A percentile compares a stretch with the other conserved stretches of the same genome.
These are phyloP conservation scores for Fopius arisanus DNA, from an alignment of 1,140 invertebrate species.

Conservation along the genomic window DNA sequence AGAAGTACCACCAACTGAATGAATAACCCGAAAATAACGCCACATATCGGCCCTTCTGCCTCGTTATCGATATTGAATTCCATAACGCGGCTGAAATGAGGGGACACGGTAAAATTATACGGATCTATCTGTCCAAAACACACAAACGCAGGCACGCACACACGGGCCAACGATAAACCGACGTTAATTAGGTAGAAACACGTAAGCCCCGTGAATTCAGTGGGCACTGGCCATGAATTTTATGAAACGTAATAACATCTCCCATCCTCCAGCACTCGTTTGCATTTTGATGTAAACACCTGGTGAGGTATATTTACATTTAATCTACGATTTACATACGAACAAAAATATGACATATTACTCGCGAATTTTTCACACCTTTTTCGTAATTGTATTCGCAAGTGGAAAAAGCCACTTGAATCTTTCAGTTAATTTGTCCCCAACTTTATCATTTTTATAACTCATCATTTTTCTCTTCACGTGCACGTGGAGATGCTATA, in stretches of 20 bases:
- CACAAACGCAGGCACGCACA: background rate
- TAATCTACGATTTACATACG: conserved; percentile 6
- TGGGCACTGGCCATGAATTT: conserved; percentile 1
- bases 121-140: background rate
- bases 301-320: background rate
- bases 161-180: background rate
- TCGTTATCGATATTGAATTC: too few species aligned
- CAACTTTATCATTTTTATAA: background rate
- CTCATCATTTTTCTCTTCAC: background rate
- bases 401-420: background rate
- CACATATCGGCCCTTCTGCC: too few species aligned
- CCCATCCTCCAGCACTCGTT: background rate
- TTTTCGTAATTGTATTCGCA: background rate
- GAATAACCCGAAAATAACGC: too few species aligned
- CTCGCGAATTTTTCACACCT: background rate
- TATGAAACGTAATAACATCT: conserved; percentile 17
- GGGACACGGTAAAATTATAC: background rate
- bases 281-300: conserved; percentile 22
- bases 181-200: conserved; percentile 32
- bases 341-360: conserved; percentile 1
- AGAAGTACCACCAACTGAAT: too few species aligned
- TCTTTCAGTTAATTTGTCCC: background rate
- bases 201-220: conserved; percentile 21
- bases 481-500: too few species aligned
- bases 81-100: background rate